phyloP scores from a whole-genome alignment of 1,140 invertebrate genomes.

The Ostrea edulis region DNA sequence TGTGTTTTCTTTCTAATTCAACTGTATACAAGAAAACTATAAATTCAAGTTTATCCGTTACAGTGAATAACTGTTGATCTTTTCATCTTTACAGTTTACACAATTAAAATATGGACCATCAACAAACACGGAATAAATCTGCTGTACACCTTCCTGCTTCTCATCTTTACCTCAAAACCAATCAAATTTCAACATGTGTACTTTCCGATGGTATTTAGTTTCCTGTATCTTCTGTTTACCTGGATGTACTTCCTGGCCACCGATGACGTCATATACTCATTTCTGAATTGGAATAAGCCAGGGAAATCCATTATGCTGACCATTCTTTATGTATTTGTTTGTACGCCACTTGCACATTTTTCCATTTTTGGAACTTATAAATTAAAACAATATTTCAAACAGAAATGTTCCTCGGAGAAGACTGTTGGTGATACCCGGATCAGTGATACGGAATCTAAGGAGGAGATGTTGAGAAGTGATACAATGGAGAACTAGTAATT shows the following conservation, averaged over 20 bases:
- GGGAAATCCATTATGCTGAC: constrained; percentile 26
- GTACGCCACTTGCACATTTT: constrained; percentile 45
- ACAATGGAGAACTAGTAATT: background rate
- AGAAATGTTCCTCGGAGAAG: background rate
- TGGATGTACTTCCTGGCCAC: constrained; percentile 31
- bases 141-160: constrained; percentile 42
- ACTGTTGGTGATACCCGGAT: too few species aligned
- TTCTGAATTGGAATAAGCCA: constrained; percentile 53
- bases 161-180: constrained; percentile 45
- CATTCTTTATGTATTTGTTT: constrained; percentile 49
- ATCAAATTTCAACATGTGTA: constrained; percentile 57
- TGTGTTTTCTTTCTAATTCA: too few species aligned
- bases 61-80: too few species aligned
- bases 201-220: constrained; percentile 41
- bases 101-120: constrained; percentile 39
- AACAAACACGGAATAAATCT: constrained; percentile 57
- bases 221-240: constrained; percentile 43
- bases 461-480: background rate
- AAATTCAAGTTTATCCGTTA: too few species aligned
- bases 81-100: background rate
- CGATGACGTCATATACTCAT: constrained; percentile 47
- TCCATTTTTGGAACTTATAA: constrained; percentile 50
- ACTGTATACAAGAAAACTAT: too few species aligned
- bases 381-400: constrained; percentile 44
- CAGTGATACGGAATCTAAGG: background rate